Base-by-base conservation (phyloP, 1,140 invertebrate genomes). In the Rhopalosiphum maidis region DNA sequence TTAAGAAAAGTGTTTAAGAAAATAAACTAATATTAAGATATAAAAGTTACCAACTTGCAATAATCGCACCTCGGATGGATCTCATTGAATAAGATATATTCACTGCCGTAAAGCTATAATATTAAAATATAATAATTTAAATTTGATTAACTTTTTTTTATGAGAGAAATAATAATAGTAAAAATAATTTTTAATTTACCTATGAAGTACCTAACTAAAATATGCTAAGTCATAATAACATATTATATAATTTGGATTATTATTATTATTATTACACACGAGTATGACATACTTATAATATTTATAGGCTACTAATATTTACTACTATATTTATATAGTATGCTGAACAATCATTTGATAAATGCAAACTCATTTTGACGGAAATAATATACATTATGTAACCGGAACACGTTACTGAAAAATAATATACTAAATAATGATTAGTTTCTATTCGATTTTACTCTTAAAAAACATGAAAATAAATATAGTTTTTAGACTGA, bases 51-150 rank as follows among this genome's bases (percentile, higher is more conserved):
- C 97, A 97, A 97, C 97, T 97, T 97, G 97, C 97, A 97, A 97
- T 97, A 97, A 97, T 97, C 97, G 97, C 97, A 97, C 97, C 97
- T 97, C 97, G 96, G 97, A 97, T 96, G 95, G 96, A 97, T 97
- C 96, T 98, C 97, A 98, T 97, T 96, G 97, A 18, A 51, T 51
- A 51, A 51, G 11, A 51, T 18, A 21, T 51, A 18, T 18, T 18
- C 48, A 51, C 2, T 18, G 48, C 15, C 48, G 48, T 21, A 51
- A 18, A 51, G 15, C 15, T 1, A 15, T 68, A 35, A 77, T 35
- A 77, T 77, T 77, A 5, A 18, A 15, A 5, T 68, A 77, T 77
- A 77, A 18, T 15, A 77, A 77, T n/a, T 1, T 18, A 77, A n/a
- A 18, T 77, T 35, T 77, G 60, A n/a, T 77, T 18, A 77, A n/a